A percentile compares a stretch with the other conserved stretches of the same genome.
These are phyloP conservation scores for Conops quadrifasciatus DNA, from an alignment of 2,888 invertebrate species.

Conservation along the genomic window DNA sequence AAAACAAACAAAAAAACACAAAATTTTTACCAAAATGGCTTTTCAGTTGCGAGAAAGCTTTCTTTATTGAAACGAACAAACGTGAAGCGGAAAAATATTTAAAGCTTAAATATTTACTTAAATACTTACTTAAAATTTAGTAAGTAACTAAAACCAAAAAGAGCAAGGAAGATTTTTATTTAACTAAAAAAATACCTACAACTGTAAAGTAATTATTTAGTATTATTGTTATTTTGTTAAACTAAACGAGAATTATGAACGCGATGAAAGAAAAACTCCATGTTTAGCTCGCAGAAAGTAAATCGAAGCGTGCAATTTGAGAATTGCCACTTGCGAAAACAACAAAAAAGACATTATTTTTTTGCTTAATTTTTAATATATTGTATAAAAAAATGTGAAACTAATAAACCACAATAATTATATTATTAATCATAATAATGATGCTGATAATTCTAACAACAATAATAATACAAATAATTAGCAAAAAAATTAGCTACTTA, in stretches of 20 bases:
- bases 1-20: conserved; percentile 23
- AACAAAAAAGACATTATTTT: conserved; percentile 14
- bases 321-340: not conserved
- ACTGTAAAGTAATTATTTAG: conserved; percentile 28
- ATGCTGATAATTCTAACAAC: conserved; percentile 3
- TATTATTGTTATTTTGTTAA: conserved; percentile 34
- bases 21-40: conserved; percentile 18
- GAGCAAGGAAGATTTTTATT: not conserved
- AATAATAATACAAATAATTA: conserved; percentile 45
- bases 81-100: too few relatives aligned
- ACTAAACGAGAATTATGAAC: conserved; percentile 16
- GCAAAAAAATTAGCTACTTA: conserved; percentile 37
- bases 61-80: too few relatives aligned
- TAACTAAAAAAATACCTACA: conserved; percentile 20
- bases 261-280: not conserved
- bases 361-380: conserved; percentile 23
- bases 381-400: conserved; percentile 20
- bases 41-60: too few relatives aligned
- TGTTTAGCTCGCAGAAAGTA: not conserved
- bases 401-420: conserved; percentile 28
- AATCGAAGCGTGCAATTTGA: not conserved
- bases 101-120: too few relatives aligned
- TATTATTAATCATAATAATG: conserved; percentile 15
- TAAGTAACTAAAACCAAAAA: conserved; percentile 28
- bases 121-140: too few relatives aligned